These are phyloP conservation scores for Rutpela maculata DNA, from an alignment of 2,888 invertebrate species.

Conservation along the genomic window DNA sequence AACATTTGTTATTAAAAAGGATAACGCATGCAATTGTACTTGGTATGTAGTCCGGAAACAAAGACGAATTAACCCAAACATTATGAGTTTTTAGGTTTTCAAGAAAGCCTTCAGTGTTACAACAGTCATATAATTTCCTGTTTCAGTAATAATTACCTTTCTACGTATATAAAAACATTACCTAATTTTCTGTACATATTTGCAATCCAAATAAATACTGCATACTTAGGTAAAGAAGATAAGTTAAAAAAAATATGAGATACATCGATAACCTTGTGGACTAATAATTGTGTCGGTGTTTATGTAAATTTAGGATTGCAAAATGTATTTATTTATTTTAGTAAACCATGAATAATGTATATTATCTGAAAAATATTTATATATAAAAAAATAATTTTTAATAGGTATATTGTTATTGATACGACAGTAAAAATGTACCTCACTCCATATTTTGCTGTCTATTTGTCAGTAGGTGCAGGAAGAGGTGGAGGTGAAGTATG, in stretches of 20 bases:
- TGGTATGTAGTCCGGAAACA: conserved; percentile 1
- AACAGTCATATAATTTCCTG: conserved; percentile 16
- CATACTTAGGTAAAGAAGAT: conserved; percentile 16
- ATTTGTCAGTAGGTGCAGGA: no score
- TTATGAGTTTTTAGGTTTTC: background rate
- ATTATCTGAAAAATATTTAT: background rate
- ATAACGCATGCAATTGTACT: background rate
- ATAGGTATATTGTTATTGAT: no score
- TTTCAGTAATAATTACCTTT: conserved; percentile 7
- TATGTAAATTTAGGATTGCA: background rate
- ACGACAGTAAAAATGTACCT: no score
- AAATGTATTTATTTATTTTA: conserved; percentile 8
- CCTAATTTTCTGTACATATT: conserved; percentile 25
- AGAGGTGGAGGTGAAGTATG: no score
- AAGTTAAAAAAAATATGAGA: background rate
- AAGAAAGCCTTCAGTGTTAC: conserved; percentile 14
- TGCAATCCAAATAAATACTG: conserved; percentile 20
- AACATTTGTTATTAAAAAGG: background rate
- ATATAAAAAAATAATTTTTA: background rate
- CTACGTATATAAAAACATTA: conserved; percentile 19
- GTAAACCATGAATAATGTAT: background rate
- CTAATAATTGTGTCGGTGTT: background rate
- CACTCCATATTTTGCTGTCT: no score
- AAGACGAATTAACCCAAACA: background rate
- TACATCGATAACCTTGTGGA: conserved; percentile 10